Percentiles rank a stretch among this genome's conserved stretches.
phyloP scores from a whole-genome alignment of 2,113 vertebrate genomes.

The Empidonax alnorum region DNA sequence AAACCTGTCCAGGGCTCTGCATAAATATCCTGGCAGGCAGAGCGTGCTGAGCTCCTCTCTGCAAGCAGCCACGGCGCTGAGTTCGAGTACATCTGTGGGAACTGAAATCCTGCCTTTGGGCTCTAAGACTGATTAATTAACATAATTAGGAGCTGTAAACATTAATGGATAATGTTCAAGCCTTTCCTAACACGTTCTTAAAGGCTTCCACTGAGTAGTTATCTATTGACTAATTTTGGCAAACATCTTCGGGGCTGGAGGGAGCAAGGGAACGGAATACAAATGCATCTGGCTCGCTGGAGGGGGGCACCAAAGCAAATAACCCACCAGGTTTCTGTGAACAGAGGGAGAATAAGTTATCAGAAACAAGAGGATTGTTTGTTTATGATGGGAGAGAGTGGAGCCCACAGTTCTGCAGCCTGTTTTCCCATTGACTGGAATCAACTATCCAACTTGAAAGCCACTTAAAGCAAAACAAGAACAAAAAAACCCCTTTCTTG shows the following conservation, averaged over 20 bases:
- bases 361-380: not conserved
- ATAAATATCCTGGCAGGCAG: not conserved
- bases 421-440: not conserved
- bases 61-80: not conserved
- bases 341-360: not conserved
- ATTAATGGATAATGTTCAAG: constrained; percentile 26
- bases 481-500: not conserved
- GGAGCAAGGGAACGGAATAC: not conserved
- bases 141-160: constrained; percentile 63
- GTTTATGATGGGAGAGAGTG: not conserved
- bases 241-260: constrained; percentile 12
- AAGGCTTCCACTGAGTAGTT: not conserved
- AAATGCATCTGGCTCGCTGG: not conserved
- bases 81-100: constrained; percentile 4
- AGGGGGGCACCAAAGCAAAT: not conserved
- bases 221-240: constrained; percentile 29
- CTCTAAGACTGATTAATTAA: constrained; percentile 57
- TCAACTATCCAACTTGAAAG: not conserved
- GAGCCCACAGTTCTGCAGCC: not conserved
- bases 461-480: not conserved
- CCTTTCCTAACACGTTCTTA: constrained; percentile 1
- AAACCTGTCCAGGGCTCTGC: not conserved
- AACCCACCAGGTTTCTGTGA: not conserved
- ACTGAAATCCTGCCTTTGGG: constrained; percentile 34
- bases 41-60: not conserved